phyloP scores from a whole-genome alignment of 1,140 invertebrate species.

The Danaus plexippus region DNA sequence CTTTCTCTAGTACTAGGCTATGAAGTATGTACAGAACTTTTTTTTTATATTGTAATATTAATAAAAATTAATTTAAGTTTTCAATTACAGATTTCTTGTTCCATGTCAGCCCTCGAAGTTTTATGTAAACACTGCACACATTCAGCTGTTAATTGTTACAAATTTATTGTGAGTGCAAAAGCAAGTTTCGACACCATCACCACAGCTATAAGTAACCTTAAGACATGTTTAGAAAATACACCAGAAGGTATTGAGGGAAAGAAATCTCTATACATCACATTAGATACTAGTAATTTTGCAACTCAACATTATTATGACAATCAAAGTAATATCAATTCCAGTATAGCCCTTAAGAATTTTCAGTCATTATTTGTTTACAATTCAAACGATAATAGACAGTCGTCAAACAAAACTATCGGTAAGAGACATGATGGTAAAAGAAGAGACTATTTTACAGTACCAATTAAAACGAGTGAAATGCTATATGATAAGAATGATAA shows the following conservation, averaged over 20 bases:
- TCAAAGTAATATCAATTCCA: slow-evolving; percentile 16
- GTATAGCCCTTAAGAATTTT: slow-evolving; percentile 31
- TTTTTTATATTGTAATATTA: slow-evolving; percentile 2
- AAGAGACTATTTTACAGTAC: slow-evolving; percentile 15
- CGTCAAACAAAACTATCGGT: slow-evolving; percentile 11
- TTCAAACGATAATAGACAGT: slow-evolving; percentile 5
- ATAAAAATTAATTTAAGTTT: slow-evolving; percentile 9
- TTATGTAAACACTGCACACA: slow-evolving; percentile 41
- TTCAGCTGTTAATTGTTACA: slow-evolving; percentile 35
- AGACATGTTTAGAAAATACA: slow-evolving; percentile 27
- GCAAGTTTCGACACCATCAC: slow-evolving; percentile 30
- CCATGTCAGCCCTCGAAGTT: slow-evolving; percentile 29
- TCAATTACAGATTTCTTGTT: slow-evolving; percentile 35
- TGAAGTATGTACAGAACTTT: slow-evolving; percentile 23
- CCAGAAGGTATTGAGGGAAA: slow-evolving; percentile 16
- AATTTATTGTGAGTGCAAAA: slow-evolving; percentile 33
- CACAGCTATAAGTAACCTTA: slow-evolving; percentile 27
- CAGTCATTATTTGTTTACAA: slow-evolving; percentile 19
- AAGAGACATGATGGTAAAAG: slow-evolving; percentile 20
- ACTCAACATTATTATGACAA: slow-evolving; percentile 39
- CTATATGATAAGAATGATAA: slow-evolving; percentile 35
- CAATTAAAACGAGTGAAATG: slow-evolving; percentile 42
- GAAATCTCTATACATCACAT: slow-evolving; percentile 38
- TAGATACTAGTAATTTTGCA: slow-evolving; percentile 32
- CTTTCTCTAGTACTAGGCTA: slow-evolving; percentile 29